A percentile compares a stretch with the other conserved stretches of the same genome.
These are phyloP conservation scores for Crotalus viridis DNA, from an alignment of 2,113 vertebrate species.

Conservation along the genomic window DNA sequence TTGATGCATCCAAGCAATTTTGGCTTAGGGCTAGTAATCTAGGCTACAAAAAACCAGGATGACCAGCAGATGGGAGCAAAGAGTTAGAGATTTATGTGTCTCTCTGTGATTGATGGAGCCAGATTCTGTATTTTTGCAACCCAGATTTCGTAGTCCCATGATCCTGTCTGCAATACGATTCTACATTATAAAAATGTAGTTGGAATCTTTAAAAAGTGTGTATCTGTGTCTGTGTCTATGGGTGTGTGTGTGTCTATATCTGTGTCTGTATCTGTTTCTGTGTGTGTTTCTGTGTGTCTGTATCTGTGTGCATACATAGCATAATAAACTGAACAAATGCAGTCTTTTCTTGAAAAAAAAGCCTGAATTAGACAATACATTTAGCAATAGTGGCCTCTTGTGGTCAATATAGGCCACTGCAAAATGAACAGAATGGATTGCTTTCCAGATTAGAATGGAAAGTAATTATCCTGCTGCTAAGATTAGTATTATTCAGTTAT, in stretches of 20 bases:
- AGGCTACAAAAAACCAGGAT: neutral
- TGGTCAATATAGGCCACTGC: conserved; percentile 6
- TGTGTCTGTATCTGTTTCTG: too few species aligned
- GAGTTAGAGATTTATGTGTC: neutral
- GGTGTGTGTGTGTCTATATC: too few species aligned
- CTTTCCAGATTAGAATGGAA: neutral
- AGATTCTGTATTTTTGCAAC: neutral
- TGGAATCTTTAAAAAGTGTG: neutral
- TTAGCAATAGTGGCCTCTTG: conserved; percentile 49
- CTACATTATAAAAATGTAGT: neutral
- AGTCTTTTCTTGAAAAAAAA: neutral
- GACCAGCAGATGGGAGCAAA: neutral
- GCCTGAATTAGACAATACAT: conserved; percentile 13
- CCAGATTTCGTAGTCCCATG: neutral
- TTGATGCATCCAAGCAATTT: neutral
- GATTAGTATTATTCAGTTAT: neutral
- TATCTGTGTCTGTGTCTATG: too few species aligned
- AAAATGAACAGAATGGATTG: neutral
- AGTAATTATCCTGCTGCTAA: neutral
- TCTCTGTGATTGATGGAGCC: neutral
- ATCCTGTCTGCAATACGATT: neutral
- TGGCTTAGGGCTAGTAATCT: neutral
- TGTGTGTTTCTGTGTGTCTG: neutral
- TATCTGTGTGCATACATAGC: neutral
- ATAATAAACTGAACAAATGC: neutral